Conservation (phyloP, 1,140 invertebrate genomes). For the Ceratina japonica region DNA sequence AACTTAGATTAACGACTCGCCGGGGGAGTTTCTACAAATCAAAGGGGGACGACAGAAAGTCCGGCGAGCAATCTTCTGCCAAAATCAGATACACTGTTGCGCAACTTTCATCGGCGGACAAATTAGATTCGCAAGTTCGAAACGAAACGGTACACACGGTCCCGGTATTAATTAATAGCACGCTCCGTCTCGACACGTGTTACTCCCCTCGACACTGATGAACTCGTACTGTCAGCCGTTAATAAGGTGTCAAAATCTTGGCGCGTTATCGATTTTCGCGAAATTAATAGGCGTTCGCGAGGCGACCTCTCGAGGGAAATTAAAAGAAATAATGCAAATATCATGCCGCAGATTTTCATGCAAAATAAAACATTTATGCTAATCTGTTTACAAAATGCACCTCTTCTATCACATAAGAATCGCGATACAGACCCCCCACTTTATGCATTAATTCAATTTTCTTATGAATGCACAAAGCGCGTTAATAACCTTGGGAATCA, state of each 20-base stretch:
- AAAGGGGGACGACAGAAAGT: background rate
- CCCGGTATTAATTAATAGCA: conserved; percentile 26
- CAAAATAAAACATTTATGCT: no score
- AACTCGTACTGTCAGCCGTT: background rate
- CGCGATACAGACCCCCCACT: no score
- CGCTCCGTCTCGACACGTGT: background rate
- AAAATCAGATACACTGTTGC: conserved; percentile 39
- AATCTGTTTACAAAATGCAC: no score
- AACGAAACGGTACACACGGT: conserved; percentile 25
- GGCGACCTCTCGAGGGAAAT: no score
- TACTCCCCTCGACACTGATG: background rate
- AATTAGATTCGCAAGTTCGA: conserved; percentile 34
- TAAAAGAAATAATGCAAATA: no score
- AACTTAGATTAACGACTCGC: conserved; percentile 38
- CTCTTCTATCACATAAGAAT: no score
- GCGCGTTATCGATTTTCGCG: background rate
- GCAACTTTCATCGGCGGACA: conserved; percentile 14
- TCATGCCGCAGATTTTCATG: no score
- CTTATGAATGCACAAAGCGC: no score
- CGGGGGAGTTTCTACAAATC: conserved; percentile 12
- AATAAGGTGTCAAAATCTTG: background rate
- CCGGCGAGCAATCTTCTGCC: conserved; percentile 25
- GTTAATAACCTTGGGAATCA: no score
- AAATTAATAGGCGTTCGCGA: conserved; percentile 12
- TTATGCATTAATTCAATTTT: no score